These are phyloP conservation scores for Eonycteris spelaea DNA, from an alignment of 2,113 vertebrate species.

Conservation along the genomic window DNA sequence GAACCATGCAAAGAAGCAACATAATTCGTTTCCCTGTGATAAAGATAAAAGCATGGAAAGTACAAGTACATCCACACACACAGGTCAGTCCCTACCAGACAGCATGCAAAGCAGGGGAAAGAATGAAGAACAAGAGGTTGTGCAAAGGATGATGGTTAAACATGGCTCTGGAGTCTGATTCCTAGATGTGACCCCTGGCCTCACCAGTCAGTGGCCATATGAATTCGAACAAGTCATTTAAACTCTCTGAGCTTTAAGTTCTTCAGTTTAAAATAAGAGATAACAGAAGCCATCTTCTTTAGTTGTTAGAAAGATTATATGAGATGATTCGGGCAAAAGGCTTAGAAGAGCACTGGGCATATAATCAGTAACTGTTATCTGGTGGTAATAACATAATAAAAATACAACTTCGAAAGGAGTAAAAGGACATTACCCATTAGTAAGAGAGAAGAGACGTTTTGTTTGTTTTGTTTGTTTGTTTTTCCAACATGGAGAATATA, in stretches of 20 bases:
- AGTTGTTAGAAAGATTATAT: background rate
- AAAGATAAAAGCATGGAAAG: background rate
- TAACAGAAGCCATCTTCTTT: background rate
- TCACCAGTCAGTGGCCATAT: background rate
- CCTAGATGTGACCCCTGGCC: background rate
- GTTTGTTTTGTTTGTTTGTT: too few relatives aligned
- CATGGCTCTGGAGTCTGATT: background rate
- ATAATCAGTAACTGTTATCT: background rate
- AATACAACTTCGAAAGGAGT: background rate
- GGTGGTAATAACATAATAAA: background rate
- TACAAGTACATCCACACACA: background rate
- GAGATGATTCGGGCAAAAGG: background rate
- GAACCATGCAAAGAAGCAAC: background rate
- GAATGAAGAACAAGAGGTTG: background rate
- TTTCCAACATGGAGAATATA: background rate
- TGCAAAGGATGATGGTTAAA: background rate
- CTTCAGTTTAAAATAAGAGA: background rate
- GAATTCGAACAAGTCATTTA: background rate
- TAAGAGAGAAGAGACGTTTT: background rate
- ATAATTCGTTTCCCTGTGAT: background rate
- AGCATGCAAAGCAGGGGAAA: background rate
- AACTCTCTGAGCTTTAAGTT: background rate
- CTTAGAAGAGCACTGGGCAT: background rate
- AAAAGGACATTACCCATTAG: background rate
- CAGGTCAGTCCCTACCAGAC: background rate